Percentiles rank a stretch among this genome's conserved stretches.
These are phyloP conservation scores for Peromyscus melanophrys DNA, from an alignment of 2,797 vertebrate species.

Conservation along the genomic window DNA sequence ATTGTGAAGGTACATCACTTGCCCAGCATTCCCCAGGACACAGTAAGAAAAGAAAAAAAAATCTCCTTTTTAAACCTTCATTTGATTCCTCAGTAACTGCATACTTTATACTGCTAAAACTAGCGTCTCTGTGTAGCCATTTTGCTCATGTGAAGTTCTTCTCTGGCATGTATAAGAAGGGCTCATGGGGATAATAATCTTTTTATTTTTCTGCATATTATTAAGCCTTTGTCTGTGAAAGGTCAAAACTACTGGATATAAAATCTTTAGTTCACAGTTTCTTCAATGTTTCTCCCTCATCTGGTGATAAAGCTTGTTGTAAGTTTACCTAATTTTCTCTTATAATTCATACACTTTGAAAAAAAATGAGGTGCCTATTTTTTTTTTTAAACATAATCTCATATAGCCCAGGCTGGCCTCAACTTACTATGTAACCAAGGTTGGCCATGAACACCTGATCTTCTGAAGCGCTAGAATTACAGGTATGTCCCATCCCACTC, in stretches of 20 bases:
- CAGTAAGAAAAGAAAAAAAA: not conserved
- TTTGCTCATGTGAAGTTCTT: not conserved
- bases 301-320: not conserved
- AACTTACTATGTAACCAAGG: not conserved
- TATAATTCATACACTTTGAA: not conserved
- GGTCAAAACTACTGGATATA: not conserved
- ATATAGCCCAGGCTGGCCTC: not conserved
- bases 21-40: not conserved
- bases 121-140: not conserved
- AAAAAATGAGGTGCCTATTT: not conserved
- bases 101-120: not conserved
- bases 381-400: not conserved
- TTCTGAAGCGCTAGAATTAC: not conserved
- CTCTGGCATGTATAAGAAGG: not conserved
- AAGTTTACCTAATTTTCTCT: not conserved
- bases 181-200: not conserved
- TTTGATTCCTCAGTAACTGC: not conserved
- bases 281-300: not conserved
- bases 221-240: constrained; percentile 19
- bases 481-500: not conserved
- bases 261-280: not conserved
- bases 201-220: not conserved
- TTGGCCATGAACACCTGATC: not conserved
- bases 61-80: not conserved
- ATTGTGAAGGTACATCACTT: not conserved